These are phyloP conservation scores for Lathronympha strigana DNA, from an alignment of 2,888 invertebrate species.

Conservation along the genomic window DNA sequence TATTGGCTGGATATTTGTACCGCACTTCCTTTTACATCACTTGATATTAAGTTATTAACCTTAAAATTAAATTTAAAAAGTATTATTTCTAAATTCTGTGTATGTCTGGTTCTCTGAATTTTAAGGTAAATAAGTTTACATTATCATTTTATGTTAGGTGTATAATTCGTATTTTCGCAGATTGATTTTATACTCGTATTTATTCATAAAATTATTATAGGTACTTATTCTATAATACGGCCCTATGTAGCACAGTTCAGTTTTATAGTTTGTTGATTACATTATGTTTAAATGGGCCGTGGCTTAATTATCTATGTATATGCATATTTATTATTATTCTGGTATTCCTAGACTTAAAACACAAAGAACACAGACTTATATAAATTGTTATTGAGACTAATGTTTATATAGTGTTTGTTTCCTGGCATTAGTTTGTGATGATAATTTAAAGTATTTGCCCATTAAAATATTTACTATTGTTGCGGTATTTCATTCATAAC, in stretches of 20 bases:
- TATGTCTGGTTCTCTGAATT: conserved; percentile 20
- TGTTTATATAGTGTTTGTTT: conserved; percentile 2
- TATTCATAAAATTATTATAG: neutral
- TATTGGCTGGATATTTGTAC: conserved; percentile 38
- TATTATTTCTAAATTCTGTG: neutral
- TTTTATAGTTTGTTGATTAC: neutral
- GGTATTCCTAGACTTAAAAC: conserved; percentile 10
- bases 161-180: neutral
- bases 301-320: neutral
- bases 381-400: neutral
- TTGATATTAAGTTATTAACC: neutral
- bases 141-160: no score
- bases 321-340: neutral
- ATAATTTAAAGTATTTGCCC: conserved; percentile 25
- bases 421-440: conserved; percentile 25
- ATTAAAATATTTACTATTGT: conserved; percentile 37
- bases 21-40: conserved; percentile 21
- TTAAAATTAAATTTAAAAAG: neutral
- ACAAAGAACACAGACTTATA: conserved; percentile 23
- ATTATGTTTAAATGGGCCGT: neutral
- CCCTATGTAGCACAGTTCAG: neutral
- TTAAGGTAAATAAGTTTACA: conserved; percentile 8
- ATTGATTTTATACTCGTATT: neutral
- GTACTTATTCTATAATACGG: neutral
- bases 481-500: conserved; percentile 29